These are phyloP conservation scores for Meteorus cinctellus DNA, from an alignment of 2,888 invertebrate genomes.

Conservation along the genomic window DNA sequence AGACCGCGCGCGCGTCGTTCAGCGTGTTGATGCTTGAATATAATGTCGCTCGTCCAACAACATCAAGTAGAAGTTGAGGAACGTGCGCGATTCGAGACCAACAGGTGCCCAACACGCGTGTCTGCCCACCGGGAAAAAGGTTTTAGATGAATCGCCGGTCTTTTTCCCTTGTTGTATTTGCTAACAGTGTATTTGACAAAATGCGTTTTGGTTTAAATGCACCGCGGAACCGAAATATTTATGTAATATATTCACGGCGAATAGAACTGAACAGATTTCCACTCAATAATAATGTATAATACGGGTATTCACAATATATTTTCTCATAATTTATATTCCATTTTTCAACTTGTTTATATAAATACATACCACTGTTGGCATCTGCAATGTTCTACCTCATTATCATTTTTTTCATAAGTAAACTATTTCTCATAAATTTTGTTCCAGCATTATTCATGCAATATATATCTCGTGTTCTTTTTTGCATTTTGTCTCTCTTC, in stretches of 20 bases:
- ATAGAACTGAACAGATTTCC: background rate
- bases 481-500: background rate
- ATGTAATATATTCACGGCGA: background rate
- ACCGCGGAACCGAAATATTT: background rate
- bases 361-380: no score
- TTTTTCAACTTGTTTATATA: no score
- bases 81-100: constrained; percentile 60
- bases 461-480: constrained; percentile 16
- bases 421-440: no score
- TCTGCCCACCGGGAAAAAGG: constrained; percentile 56
- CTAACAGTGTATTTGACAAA: background rate
- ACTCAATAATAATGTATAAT: no score
- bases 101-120: constrained; percentile 61
- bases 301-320: no score
- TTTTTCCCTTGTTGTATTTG: no score
- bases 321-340: no score
- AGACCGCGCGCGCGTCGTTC: background rate
- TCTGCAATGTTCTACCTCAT: background rate
- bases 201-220: constrained; percentile 29
- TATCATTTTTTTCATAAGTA: background rate
- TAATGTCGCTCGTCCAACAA: background rate
- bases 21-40: constrained; percentile 8
- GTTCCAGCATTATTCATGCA: constrained; percentile 3
- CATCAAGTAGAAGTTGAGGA: constrained; percentile 42
- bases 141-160: constrained; percentile 40